Percentiles rank a stretch among this genome's conserved stretches.
These are phyloP conservation scores for Catostomus latipinnis DNA, from an alignment of 2,797 vertebrate species.

Conservation along the genomic window DNA sequence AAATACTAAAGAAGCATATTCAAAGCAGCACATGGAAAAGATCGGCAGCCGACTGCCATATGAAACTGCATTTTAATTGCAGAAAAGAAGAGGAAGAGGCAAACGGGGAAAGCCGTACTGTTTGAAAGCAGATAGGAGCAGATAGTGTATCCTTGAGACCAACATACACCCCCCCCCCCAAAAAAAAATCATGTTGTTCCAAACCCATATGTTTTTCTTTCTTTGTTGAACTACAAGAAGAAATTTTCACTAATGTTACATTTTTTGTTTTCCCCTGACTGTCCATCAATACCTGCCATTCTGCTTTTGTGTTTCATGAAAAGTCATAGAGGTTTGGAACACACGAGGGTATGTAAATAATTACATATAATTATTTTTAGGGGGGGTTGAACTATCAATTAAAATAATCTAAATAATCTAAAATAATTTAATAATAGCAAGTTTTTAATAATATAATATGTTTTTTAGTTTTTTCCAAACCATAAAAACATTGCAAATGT, in stretches of 20 bases:
- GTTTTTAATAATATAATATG: not conserved
- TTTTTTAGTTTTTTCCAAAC: not conserved
- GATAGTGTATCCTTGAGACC: slow-evolving; percentile 44
- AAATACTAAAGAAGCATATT: slow-evolving; percentile 45
- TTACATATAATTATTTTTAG: no score
- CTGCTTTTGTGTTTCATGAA: no score
- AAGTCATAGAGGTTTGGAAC: no score
- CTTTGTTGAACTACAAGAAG: no score
- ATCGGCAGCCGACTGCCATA: slow-evolving; percentile 20
- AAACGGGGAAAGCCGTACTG: slow-evolving; percentile 46
- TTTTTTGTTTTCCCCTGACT: no score
- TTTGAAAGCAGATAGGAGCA: slow-evolving; percentile 71
- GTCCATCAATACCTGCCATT: no score
- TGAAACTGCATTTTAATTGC: slow-evolving; percentile 54
- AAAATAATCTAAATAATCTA: no score
- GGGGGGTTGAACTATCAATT: not conserved
- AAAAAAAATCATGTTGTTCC: no score
- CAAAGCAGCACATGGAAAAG: slow-evolving; percentile 21
- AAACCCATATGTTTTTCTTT: no score
- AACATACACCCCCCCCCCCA: slow-evolving; percentile 17
- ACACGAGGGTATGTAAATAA: no score
- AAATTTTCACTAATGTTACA: no score
- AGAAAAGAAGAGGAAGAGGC: slow-evolving; percentile 35
- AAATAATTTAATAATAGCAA: not conserved
- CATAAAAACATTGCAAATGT: not conserved